Evolutionary conservation across 1,140 invertebrate genomes (phyloP).

Genomic region (Drosophila truncata): DNA sequence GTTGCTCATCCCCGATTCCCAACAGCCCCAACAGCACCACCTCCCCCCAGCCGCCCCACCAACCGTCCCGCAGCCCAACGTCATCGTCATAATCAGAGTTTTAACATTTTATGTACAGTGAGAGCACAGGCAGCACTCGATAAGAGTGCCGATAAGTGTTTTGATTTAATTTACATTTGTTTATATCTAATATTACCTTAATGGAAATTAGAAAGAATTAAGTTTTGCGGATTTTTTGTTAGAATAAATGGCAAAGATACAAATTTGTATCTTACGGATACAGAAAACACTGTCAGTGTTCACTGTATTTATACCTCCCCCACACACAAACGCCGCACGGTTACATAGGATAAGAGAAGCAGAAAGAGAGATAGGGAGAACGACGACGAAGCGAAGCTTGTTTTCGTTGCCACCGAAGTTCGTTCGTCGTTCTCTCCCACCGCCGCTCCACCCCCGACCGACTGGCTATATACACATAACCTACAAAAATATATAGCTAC

Average conservation of each 20-base stretch:
- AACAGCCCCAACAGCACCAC: slow-evolving; percentile 30
- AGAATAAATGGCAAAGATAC: no score
- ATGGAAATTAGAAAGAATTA: no score
- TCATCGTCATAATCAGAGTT: slow-evolving; percentile 83
- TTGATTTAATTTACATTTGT: background rate
- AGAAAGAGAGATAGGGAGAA: slow-evolving; percentile 33
- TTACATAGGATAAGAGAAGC: slow-evolving; percentile 39
- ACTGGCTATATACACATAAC: slow-evolving; percentile 85
- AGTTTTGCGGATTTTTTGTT: no score
- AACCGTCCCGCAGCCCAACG: slow-evolving; percentile 48
- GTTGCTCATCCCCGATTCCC: slow-evolving; percentile 66
- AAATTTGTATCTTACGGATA: no score
- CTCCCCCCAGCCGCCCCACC: slow-evolving; percentile 26
- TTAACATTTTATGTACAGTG: slow-evolving; percentile 82
- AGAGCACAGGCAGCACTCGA: slow-evolving; percentile 39
- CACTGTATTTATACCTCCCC: slow-evolving; percentile 70
- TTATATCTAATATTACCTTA: no score
- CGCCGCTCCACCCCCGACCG: slow-evolving; percentile 19
- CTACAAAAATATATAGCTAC: slow-evolving; percentile 84
- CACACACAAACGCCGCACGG: slow-evolving; percentile 30
- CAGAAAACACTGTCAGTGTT: background rate
- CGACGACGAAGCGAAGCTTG: slow-evolving; percentile 51
- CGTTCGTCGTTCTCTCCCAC: slow-evolving; percentile 70
- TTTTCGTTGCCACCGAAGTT: slow-evolving; percentile 43
- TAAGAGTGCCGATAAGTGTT: background rate